A percentile compares a stretch with the other conserved stretches of the same genome.
These are phyloP conservation scores for Leptopilina clavipes DNA, from an alignment of 1,140 invertebrate species.

Conservation along the genomic window DNA sequence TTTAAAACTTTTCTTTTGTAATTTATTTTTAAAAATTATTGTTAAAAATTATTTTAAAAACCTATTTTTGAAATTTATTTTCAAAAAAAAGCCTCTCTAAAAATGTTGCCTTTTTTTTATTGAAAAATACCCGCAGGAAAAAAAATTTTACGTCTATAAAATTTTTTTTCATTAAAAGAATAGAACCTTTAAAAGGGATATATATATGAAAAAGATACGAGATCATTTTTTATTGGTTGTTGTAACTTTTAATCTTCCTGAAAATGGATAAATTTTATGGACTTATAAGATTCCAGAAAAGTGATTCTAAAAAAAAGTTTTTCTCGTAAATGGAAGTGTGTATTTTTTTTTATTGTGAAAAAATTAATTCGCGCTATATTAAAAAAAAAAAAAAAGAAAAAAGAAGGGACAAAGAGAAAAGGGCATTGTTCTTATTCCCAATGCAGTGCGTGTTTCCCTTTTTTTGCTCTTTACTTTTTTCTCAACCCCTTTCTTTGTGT, in stretches of 20 bases:
- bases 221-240: neutral
- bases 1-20: no score
- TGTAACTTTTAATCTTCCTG: conserved; percentile 16
- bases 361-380: neutral
- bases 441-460: neutral
- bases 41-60: no score
- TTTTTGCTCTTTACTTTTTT: neutral
- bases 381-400: neutral
- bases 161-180: neutral
- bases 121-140: neutral
- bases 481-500: neutral
- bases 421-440: neutral
- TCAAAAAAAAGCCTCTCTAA: no score
- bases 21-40: no score
- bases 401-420: neutral
- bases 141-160: neutral
- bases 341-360: conserved; percentile 2
- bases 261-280: conserved; percentile 1
- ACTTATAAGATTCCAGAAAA: neutral
- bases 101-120: no score
- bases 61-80: no score
- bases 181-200: neutral
- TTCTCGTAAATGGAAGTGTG: neutral
- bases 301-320: neutral
- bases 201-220: neutral